These are phyloP conservation scores for Campaea margaritaria DNA, from an alignment of 2,888 invertebrate genomes.

Conservation along the genomic window DNA sequence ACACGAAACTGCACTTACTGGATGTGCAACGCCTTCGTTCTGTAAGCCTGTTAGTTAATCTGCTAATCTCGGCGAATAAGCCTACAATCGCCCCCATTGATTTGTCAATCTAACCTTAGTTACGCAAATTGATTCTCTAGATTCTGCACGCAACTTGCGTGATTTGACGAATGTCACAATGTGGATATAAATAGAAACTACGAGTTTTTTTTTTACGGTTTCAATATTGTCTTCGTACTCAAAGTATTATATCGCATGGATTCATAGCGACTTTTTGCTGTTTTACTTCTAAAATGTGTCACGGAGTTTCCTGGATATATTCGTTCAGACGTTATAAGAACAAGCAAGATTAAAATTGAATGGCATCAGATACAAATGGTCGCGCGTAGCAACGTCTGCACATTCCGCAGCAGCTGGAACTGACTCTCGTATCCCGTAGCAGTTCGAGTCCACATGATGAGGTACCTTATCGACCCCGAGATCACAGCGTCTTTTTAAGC, in stretches of 20 bases:
- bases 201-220: too few species aligned
- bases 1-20: not conserved
- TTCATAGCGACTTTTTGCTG: too few species aligned
- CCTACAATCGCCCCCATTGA: not conserved
- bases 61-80: slow-evolving; percentile 9
- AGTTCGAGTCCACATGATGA: slow-evolving; percentile 47
- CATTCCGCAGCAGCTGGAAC: slow-evolving; percentile 45
- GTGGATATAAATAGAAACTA: not conserved
- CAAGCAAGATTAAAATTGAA: slow-evolving; percentile 30
- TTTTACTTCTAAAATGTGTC: too few species aligned
- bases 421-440: slow-evolving; percentile 24
- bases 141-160: slow-evolving; percentile 3
- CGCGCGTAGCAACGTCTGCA: slow-evolving; percentile 47
- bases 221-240: too few species aligned
- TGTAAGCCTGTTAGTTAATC: slow-evolving; percentile 20
- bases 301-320: not conserved
- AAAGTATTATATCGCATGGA: too few species aligned
- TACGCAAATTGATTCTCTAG: not conserved
- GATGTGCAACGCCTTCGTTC: not conserved
- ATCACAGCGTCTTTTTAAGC: slow-evolving; percentile 71
- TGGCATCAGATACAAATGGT: slow-evolving; percentile 8
- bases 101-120: slow-evolving; percentile 9
- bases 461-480: slow-evolving; percentile 75
- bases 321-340: not conserved
- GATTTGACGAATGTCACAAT: not conserved